Conservation (phyloP, 2,113 vertebrate species). For the Pao palembangensis region DNA sequence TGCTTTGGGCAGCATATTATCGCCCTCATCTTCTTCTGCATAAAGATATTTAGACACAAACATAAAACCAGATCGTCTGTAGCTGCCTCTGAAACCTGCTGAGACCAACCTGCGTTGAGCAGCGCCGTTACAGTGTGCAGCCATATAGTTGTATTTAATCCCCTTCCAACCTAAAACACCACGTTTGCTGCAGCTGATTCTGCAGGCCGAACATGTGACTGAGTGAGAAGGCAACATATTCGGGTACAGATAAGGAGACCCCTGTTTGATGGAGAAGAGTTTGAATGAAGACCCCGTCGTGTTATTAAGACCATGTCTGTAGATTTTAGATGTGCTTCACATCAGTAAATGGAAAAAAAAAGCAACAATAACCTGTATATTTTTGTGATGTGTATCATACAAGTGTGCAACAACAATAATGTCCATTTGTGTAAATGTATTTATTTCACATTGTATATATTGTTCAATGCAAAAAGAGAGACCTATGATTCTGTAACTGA, state of each 20-base stretch:
- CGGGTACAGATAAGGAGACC: conserved; percentile 60
- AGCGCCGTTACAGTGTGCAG: conserved; percentile 72
- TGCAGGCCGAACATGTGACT: conserved; percentile 81
- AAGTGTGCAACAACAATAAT: conserved; percentile 98
- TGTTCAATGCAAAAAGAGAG: conserved; percentile 99
- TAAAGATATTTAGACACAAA: conserved; percentile 31
- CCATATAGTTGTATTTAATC: conserved; percentile 67
- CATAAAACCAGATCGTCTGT: conserved; percentile 29
- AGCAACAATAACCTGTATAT: conserved; percentile 99
- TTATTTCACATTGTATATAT: conserved; percentile 99
- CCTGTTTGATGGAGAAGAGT: conserved; percentile 64
- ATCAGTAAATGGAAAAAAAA: conserved; percentile 83
- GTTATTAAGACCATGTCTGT: conserved; percentile 91
- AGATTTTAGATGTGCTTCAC: conserved; percentile 99
- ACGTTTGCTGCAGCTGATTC: conserved; percentile 80
- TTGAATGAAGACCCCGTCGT: conserved; percentile 84
- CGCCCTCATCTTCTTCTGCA: conserved; percentile 38
- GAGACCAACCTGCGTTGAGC: conserved; percentile 47
- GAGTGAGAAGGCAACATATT: conserved; percentile 61
- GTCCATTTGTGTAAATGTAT: conserved; percentile 99
- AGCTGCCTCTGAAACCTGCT: conserved; percentile 48
- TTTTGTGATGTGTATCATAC: conserved; percentile 99
- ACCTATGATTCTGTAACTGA: conserved; percentile 99
- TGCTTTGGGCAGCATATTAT: conserved; percentile 46
- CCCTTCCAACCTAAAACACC: conserved; percentile 82